Evolutionary conservation across 2,888 invertebrate genomes (phyloP).

Genomic region (Leptopterna dolabrata): DNA sequence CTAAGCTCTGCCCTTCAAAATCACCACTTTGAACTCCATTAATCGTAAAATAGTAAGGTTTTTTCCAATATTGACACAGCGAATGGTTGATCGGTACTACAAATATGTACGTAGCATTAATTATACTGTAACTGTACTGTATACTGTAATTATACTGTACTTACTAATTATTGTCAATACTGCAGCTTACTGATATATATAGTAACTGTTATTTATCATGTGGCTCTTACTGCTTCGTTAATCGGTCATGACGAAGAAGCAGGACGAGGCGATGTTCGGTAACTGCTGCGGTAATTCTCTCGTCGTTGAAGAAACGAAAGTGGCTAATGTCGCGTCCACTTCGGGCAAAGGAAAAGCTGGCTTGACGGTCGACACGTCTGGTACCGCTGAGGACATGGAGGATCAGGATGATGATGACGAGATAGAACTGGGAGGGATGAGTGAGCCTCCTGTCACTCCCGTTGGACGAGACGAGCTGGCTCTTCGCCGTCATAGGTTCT

Average conservation of each 20-base stretch:
- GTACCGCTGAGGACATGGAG: constrained; percentile 35
- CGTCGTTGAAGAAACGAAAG: constrained; percentile 32
- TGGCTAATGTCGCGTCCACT: not conserved
- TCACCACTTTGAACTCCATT: too few relatives aligned
- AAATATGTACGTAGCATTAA: too few relatives aligned
- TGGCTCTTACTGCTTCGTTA: not conserved
- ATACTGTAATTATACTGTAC: too few relatives aligned
- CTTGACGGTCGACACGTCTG: constrained; percentile 39
- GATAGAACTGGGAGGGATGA: constrained; percentile 69
- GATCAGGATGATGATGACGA: constrained; percentile 43
- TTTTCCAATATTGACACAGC: too few relatives aligned
- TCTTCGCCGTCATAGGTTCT: constrained; percentile 80
- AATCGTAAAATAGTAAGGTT: too few relatives aligned
- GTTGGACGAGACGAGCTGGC: constrained; percentile 82
- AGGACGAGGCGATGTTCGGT: constrained; percentile 40
- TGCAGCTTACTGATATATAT: too few relatives aligned
- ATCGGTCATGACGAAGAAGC: not conserved
- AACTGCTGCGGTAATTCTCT: constrained; percentile 36
- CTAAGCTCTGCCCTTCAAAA: too few relatives aligned
- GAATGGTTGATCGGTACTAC: too few relatives aligned
- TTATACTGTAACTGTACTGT: too few relatives aligned
- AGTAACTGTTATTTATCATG: not conserved
- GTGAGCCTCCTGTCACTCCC: constrained; percentile 79
- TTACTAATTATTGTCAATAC: too few relatives aligned
- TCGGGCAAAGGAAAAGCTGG: not conserved